Conservation (phyloP, 2,797 vertebrate species). For the Diplodus sargus region DNA sequence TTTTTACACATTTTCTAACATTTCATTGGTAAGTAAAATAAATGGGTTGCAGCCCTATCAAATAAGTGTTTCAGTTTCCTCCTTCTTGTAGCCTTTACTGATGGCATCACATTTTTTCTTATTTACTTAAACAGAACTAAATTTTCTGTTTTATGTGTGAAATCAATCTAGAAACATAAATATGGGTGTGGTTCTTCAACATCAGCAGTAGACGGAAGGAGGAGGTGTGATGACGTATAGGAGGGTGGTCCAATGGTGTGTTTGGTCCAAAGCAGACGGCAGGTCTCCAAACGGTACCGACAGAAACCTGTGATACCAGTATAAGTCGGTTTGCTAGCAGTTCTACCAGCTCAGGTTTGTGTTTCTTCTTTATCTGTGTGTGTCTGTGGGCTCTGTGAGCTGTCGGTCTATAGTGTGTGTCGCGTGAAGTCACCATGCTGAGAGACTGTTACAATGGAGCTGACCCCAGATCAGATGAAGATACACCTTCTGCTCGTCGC, state of each 20-base stretch:
- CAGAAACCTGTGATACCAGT: fast-evolving
- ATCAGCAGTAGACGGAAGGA: not conserved
- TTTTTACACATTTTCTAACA: not conserved
- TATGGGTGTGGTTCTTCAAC: conserved; percentile 36
- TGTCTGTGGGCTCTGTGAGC: not conserved
- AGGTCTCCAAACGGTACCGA: not conserved
- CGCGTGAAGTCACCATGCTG: not conserved
- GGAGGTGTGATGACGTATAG: conserved; percentile 21
- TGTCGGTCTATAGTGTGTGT: not conserved
- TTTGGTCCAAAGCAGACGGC: not conserved
- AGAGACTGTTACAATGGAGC: not conserved
- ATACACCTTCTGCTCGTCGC: not conserved
- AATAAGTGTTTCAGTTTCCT: not conserved
- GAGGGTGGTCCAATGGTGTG: not conserved
- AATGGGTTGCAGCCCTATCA: not conserved
- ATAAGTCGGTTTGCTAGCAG: not conserved
- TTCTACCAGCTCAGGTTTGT: conserved; percentile 2
- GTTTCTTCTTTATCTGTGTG: too few relatives aligned
- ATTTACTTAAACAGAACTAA: not conserved
- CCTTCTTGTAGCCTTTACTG: not conserved
- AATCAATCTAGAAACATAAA: not conserved
- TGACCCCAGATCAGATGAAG: not conserved
- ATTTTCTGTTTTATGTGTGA: too few relatives aligned
- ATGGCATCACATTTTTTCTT: too few relatives aligned
- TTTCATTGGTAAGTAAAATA: not conserved